Evolutionary conservation across 2,113 vertebrate genomes (phyloP).

Genomic region (Melanotaenia duboulayi): DNA sequence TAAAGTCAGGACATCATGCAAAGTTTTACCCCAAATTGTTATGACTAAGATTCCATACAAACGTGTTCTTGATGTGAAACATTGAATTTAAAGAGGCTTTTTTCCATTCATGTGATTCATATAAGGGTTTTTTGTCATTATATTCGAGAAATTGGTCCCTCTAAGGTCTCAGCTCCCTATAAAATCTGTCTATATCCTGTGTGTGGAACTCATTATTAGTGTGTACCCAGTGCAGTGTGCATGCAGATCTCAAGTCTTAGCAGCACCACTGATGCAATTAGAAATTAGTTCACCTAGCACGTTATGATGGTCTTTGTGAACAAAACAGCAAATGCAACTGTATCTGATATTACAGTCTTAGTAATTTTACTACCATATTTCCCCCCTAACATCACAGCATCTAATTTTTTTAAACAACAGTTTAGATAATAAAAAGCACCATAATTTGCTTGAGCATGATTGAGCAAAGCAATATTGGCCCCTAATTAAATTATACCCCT

Average conservation of each 20-base stretch:
- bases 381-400: slow-evolving; percentile 2
- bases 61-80: no score
- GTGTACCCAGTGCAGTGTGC: slow-evolving; percentile 44
- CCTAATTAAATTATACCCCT: slow-evolving; percentile 69
- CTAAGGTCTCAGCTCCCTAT: slow-evolving; percentile 37
- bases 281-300: slow-evolving; percentile 55
- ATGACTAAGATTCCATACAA: no score
- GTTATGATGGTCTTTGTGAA: slow-evolving; percentile 46
- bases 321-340: slow-evolving; percentile 47
- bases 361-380: slow-evolving; percentile 43
- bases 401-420: slow-evolving; percentile 55
- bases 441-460: slow-evolving; percentile 36
- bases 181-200: slow-evolving; percentile 62
- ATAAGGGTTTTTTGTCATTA: slow-evolving; percentile 23
- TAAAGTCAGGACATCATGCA: no score
- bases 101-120: slow-evolving; percentile 16
- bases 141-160: slow-evolving; percentile 40
- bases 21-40: no score
- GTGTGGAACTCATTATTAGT: slow-evolving; percentile 56
- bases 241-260: slow-evolving; percentile 43
- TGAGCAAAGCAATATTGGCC: slow-evolving; percentile 52
- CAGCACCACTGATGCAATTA: slow-evolving; percentile 63
- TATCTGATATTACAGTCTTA: slow-evolving; percentile 36
- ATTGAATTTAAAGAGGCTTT: not conserved
- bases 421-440: slow-evolving; percentile 64